A percentile compares a stretch with the other conserved stretches of the same genome.
phyloP scores from a whole-genome alignment of 2,888 invertebrate genomes.

The Calameuta filiformis region DNA sequence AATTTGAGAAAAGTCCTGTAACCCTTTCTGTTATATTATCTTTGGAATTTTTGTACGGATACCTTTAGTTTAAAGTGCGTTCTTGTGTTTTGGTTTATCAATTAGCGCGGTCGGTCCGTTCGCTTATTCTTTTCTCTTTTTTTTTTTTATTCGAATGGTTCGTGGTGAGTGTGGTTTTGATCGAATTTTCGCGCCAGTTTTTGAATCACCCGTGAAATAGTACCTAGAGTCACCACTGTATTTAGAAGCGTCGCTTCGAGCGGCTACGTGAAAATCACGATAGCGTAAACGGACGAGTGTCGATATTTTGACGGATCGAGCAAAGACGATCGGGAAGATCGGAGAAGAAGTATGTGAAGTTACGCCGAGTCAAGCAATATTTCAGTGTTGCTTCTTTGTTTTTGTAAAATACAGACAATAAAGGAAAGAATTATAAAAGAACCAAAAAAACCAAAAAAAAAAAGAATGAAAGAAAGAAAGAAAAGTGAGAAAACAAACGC shows the following conservation, averaged over 20 bases:
- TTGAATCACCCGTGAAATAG: not conserved
- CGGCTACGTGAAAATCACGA: conserved; percentile 8
- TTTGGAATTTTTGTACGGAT: not conserved
- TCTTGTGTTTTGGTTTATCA: not conserved
- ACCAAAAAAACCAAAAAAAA: no score
- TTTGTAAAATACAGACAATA: conserved; percentile 47
- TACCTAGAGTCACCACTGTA: not conserved
- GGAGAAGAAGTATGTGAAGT: conserved; percentile 13
- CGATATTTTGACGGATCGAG: conserved; percentile 10
- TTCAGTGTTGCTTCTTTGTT: conserved; percentile 39
- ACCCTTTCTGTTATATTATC: conserved; percentile 2
- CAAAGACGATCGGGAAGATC: conserved; percentile 10
- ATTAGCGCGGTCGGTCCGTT: conserved; percentile 17
- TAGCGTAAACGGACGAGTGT: conserved; percentile 15
- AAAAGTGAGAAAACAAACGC: not conserved
- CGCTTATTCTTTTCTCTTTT: conserved; percentile 9
- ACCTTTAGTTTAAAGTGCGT: not conserved
- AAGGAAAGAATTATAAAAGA: conserved; percentile 19
- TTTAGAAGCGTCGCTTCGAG: not conserved
- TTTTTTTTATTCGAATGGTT: conserved; percentile 15
- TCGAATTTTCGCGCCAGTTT: not conserved
- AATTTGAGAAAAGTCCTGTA: conserved; percentile 15
- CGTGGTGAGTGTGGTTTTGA: not conserved
- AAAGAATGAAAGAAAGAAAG: not conserved
- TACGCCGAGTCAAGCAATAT: conserved; percentile 32